Evolutionary conservation across 2,113 vertebrate genomes (phyloP).

Genomic region (Limanda limanda): DNA sequence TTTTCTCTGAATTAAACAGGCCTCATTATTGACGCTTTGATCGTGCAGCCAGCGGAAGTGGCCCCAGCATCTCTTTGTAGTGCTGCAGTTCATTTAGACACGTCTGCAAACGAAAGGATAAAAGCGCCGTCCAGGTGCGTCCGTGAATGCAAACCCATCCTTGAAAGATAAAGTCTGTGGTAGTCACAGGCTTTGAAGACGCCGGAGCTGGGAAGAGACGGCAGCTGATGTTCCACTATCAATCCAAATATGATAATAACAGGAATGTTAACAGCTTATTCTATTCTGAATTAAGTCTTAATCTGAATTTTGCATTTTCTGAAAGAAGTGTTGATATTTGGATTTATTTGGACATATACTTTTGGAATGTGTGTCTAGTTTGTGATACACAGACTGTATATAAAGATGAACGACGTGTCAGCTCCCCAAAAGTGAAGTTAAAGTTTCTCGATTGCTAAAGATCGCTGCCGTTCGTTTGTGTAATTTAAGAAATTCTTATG

Average conservation of each 20-base stretch:
- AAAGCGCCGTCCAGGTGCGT: conserved; percentile 32
- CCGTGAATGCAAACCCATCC: conserved; percentile 26
- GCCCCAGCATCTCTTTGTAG: conserved; percentile 57
- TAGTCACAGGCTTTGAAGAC: conserved; percentile 50
- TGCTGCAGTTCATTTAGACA: conserved; percentile 52
- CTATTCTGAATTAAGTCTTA: too few relatives aligned
- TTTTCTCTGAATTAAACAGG: conserved; percentile 66
- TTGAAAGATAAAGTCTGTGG: conserved; percentile 41
- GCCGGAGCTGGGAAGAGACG: not conserved
- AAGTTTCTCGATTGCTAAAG: too few relatives aligned
- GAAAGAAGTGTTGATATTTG: too few relatives aligned
- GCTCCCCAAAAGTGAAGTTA: too few relatives aligned
- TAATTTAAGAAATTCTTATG: too few relatives aligned
- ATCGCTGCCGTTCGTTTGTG: too few relatives aligned
- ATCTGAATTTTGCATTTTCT: too few relatives aligned
- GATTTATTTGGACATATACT: too few relatives aligned
- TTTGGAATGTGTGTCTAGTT: too few relatives aligned
- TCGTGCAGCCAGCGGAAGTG: conserved; percentile 42
- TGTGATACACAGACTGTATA: too few relatives aligned
- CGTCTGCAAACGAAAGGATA: conserved; percentile 54
- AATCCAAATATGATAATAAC: not conserved
- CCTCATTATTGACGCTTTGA: conserved; percentile 67
- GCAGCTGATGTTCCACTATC: not conserved
- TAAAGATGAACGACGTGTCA: too few relatives aligned
- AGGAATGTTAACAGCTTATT: not conserved